Percentiles rank a stretch among this genome's conserved stretches.
phyloP scores from a whole-genome alignment of 2,888 invertebrate species.

The Ichneumoninae sp. region DNA sequence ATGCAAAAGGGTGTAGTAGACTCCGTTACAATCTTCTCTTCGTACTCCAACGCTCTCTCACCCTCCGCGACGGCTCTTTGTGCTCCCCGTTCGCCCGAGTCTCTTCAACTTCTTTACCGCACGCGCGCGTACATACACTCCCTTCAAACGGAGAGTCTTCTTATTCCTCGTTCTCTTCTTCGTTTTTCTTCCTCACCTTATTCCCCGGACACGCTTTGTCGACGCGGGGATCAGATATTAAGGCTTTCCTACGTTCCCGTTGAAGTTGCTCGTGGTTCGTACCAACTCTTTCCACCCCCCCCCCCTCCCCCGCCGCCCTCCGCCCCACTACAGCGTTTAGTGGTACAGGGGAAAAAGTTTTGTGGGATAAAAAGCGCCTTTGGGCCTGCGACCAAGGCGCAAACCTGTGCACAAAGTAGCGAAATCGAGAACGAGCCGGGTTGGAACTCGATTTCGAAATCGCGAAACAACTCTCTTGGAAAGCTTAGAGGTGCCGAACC shows the following conservation, averaged over 20 bases:
- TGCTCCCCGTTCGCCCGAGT: slow-evolving; percentile 41
- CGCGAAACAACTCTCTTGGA: neutral
- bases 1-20: slow-evolving; percentile 42
- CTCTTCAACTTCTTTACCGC: slow-evolving; percentile 48
- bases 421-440: slow-evolving; percentile 1
- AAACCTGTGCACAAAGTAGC: neutral
- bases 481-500: neutral
- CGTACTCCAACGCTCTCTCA: slow-evolving; percentile 17
- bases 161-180: slow-evolving; percentile 6
- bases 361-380: slow-evolving; percentile 3
- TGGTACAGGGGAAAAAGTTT: slow-evolving; percentile 16
- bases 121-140: slow-evolving; percentile 5
- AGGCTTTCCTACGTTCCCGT: slow-evolving; percentile 3
- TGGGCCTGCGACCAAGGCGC: neutral
- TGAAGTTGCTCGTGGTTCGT: slow-evolving; percentile 6
- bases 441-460: neutral
- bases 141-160: neutral
- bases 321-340: neutral
- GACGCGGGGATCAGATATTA: slow-evolving; percentile 40
- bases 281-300: neutral
- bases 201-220: slow-evolving; percentile 45
- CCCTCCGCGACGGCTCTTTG: slow-evolving; percentile 53
- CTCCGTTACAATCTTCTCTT: slow-evolving; percentile 41
- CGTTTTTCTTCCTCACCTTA: slow-evolving; percentile 35
- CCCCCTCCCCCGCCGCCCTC: neutral